Evolutionary conservation across 2,797 vertebrate genomes (phyloP), one percentile per base, ranked within the genome.

Genomic region (Squalus acanthias): DNA sequence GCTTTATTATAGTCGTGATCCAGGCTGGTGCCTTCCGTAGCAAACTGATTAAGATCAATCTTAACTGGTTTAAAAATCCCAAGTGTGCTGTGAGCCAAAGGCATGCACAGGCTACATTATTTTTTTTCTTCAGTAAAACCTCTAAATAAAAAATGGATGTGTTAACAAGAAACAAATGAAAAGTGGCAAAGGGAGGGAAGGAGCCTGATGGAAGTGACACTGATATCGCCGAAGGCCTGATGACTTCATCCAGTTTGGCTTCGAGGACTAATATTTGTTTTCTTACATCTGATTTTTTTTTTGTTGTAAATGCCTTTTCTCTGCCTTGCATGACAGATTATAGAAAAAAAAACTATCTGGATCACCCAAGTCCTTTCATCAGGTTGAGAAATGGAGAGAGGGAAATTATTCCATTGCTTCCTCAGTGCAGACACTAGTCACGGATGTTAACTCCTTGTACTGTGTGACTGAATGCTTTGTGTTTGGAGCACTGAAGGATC

Each of bases 401-500:
- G n/a, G 91, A 93, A 93, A 67, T 46, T 93, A 93, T 93, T 93
- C 65, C n/a, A 69, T 67, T 12, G n/a, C 65, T 93, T 69, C 91
- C 91, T 46, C 91, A 93, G 91, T 69, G 91, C 91, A 69, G 63
- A 93, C 65, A 69, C 91, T 93, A 69, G 39, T 69, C 65, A 69
- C 65, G 91, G 63, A 93, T 93, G 91, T 93, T 93, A 93, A 93
- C 65, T 93, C 63, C 91, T 93, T 69, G 65, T 93, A 69, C 91
- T 93, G 65, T 93, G 65, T 69, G 91, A 93, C 63, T 93, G 91
- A 93, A 93, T 67, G 91, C 91, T 93, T 93, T 93, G 91, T 93
- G 91, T 67, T 93, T 24, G 91, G 63, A 93, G 65, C 91, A 69
- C 63, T 93, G 22, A 69, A 93, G 91, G 91, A 69, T 93, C 91